Evolutionary conservation across 2,888 invertebrate genomes (phyloP).

Genomic region (Tanytarsus gracilentus): DNA sequence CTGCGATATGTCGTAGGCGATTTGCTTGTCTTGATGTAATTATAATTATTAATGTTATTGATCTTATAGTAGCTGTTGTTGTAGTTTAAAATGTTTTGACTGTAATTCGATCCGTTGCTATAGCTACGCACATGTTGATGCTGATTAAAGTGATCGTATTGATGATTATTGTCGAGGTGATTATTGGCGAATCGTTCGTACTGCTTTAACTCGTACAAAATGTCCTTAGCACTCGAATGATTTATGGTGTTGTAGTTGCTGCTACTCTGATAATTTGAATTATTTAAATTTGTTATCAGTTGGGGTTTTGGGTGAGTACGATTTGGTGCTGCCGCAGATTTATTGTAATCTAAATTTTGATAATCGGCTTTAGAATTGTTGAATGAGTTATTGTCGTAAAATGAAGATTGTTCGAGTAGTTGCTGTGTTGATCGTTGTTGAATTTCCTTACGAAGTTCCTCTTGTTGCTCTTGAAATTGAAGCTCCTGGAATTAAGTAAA

Average conservation of each 20-base stretch:
- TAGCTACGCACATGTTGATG: neutral
- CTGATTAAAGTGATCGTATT: neutral
- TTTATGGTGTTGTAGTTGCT: constrained; percentile 26
- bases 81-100: constrained; percentile 28
- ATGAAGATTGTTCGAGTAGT: constrained; percentile 26
- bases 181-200: constrained; percentile 24
- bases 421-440: constrained; percentile 29
- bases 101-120: constrained; percentile 25
- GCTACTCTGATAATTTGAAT: constrained; percentile 17
- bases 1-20: constrained; percentile 11
- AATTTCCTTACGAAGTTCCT: constrained; percentile 18
- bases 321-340: too few relatives aligned
- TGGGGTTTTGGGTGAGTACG: constrained; percentile 22
- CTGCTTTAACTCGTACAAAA: constrained; percentile 27
- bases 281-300: constrained; percentile 25
- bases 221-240: constrained; percentile 26
- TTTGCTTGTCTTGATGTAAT: constrained; percentile 10
- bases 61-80: constrained; percentile 26
- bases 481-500: constrained; percentile 8
- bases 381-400: constrained; percentile 22
- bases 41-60: constrained; percentile 26
- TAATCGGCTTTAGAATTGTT: constrained; percentile 23
- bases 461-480: constrained; percentile 27
- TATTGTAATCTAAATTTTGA: constrained; percentile 5
- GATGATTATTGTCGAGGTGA: neutral